Conservation (phyloP, 2,888 invertebrate genomes). For the Tricholauxania praeusta region DNA sequence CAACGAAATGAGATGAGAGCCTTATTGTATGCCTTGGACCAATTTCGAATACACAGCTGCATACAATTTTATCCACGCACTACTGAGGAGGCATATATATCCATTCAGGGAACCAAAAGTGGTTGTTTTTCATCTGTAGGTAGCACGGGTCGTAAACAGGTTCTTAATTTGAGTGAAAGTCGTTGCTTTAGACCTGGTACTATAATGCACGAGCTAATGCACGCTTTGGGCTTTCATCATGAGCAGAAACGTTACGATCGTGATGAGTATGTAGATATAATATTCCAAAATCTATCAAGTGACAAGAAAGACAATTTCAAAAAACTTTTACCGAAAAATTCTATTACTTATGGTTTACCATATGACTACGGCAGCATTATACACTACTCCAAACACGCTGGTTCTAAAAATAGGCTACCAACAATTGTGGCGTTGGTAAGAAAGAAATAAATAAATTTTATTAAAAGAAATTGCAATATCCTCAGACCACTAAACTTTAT, state of each 20-base stretch:
- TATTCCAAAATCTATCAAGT: conserved; percentile 75
- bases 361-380: conserved; percentile 86
- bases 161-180: conserved; percentile 73
- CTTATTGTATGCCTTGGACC: conserved; percentile 78
- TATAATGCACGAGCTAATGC: conserved; percentile 82
- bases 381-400: conserved; percentile 84
- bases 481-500: not conserved
- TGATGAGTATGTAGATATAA: conserved; percentile 75
- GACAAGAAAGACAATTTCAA: conserved; percentile 78
- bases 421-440: conserved; percentile 78
- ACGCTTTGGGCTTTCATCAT: conserved; percentile 82
- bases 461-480: not conserved
- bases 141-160: conserved; percentile 72
- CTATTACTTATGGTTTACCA: conserved; percentile 74
- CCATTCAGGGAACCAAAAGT: conserved; percentile 74
- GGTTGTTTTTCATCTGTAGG: conserved; percentile 88
- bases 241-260: conserved; percentile 84
- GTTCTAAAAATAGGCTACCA: conserved; percentile 77
- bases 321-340: conserved; percentile 71
- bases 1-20: conserved; percentile 71
- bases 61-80: conserved; percentile 76
- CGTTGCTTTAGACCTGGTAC: conserved; percentile 79
- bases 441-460: too few relatives aligned
- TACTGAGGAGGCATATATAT: conserved; percentile 76
- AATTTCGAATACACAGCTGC: conserved; percentile 81